phyloP scores from a whole-genome alignment of 2,888 invertebrate species.

The Drosophila demipolita region DNA sequence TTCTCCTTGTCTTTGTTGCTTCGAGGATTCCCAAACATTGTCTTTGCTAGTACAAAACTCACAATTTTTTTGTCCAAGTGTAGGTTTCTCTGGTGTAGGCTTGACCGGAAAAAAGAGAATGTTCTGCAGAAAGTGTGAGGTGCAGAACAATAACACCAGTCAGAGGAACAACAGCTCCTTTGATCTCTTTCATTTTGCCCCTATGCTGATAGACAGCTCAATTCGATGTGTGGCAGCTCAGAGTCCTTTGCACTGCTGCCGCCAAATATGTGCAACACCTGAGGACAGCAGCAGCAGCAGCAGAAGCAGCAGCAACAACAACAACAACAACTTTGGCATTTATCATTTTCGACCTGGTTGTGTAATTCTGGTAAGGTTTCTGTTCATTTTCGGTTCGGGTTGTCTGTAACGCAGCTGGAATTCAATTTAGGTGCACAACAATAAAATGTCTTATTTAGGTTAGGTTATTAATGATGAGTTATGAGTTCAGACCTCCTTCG shows the following conservation, averaged over 20 bases:
- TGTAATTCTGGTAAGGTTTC: background rate
- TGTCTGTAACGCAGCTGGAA: conserved; percentile 67
- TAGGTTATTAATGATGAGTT: conserved; percentile 81
- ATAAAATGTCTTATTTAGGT: conserved; percentile 81
- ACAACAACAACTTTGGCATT: conserved; percentile 22
- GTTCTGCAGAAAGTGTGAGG: conserved; percentile 61
- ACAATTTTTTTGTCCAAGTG: background rate
- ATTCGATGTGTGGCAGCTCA: conserved; percentile 21
- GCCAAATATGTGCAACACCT: conserved; percentile 68
- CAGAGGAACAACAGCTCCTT: conserved; percentile 41
- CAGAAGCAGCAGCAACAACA: background rate
- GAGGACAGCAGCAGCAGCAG: conserved; percentile 23
- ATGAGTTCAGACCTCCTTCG: conserved; percentile 74
- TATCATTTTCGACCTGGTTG: conserved; percentile 40
- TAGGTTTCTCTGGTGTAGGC: background rate
- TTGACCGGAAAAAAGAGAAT: conserved; percentile 15
- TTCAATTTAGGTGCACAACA: conserved; percentile 75
- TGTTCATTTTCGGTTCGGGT: background rate
- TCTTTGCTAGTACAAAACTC: background rate
- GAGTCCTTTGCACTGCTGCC: conserved; percentile 59
- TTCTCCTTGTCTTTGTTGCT: background rate
- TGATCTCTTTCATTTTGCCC: conserved; percentile 57
- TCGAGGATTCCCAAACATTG: background rate
- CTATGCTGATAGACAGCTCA: conserved; percentile 23
- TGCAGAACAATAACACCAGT: conserved; percentile 22